A percentile compares a stretch with the other conserved stretches of the same genome.
phyloP scores from a whole-genome alignment of 92 coral and sea anemone genomes.

The Desmophyllum pertusum region DNA sequence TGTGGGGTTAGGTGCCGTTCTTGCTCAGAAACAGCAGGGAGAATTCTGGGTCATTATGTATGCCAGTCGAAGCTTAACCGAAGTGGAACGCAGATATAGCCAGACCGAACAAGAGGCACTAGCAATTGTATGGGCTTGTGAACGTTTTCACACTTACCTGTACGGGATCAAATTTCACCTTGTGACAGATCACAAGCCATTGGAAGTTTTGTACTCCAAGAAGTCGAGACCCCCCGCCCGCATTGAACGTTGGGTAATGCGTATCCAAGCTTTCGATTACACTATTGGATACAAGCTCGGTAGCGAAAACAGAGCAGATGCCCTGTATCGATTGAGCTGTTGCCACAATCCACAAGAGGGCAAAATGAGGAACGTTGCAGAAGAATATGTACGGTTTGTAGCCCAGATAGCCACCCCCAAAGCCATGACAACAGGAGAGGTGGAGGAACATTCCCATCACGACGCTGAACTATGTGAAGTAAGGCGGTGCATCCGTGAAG shows the following conservation, averaged over 20 bases:
- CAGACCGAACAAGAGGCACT: not conserved
- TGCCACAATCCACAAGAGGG: conserved; percentile 5
- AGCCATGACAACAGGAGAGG: conserved; percentile 18
- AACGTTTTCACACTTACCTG: conserved; percentile 13
- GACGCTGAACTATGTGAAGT: not conserved
- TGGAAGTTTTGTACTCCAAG: not conserved
- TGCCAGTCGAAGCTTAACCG: not conserved
- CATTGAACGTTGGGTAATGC: conserved; percentile 29
- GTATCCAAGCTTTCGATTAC: conserved; percentile 27
- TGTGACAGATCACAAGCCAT: conserved; percentile 16
- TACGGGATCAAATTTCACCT: not conserved
- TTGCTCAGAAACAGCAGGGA: too few species aligned
- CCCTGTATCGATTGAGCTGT: conserved; percentile 17
- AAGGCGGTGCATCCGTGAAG: not conserved
- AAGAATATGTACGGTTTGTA: conserved; percentile 7
- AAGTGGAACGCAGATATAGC: conserved; percentile 9
- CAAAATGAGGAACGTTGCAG: too few species aligned
- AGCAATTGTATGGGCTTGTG: conserved; percentile 16
- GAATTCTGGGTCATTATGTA: too few species aligned
- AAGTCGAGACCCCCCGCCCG: conserved; percentile 15
- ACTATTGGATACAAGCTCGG: conserved; percentile 6
- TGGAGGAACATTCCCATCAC: not conserved
- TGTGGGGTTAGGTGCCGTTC: too few species aligned
- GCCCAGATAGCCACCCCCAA: conserved; percentile 20
- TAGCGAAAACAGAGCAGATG: conserved; percentile 20